Conservation (phyloP, 2,797 vertebrate species). For the Poecilia picta region DNA sequence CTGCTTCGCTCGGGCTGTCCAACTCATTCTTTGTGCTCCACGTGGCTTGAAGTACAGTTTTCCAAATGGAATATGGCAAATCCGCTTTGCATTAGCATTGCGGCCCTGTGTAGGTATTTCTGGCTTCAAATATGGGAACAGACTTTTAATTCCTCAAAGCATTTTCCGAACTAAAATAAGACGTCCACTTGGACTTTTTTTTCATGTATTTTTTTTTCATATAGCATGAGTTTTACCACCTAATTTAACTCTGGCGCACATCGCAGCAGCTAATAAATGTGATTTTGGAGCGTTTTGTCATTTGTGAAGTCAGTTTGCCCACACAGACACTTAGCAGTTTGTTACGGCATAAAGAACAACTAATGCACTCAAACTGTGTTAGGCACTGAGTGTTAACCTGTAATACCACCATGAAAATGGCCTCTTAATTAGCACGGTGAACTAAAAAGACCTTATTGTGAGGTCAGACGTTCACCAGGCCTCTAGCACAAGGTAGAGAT, state of each 20-base stretch:
- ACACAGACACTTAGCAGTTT: slow-evolving; percentile 60
- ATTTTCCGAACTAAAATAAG: neutral
- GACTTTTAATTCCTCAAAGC: neutral
- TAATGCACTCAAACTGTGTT: slow-evolving; percentile 49
- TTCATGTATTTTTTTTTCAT: neutral
- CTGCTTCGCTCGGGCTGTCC: slow-evolving; percentile 41
- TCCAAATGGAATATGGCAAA: slow-evolving; percentile 10
- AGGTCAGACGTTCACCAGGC: slow-evolving; percentile 46
- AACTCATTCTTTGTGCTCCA: slow-evolving; percentile 33
- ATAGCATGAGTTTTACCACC: neutral
- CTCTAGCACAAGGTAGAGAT: slow-evolving; percentile 21
- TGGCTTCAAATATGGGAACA: neutral
- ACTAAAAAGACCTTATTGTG: slow-evolving; percentile 54
- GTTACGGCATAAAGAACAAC: slow-evolving; percentile 47
- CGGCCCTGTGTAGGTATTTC: slow-evolving; percentile 1
- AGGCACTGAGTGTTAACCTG: slow-evolving; percentile 49
- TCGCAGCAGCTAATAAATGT: slow-evolving; percentile 3
- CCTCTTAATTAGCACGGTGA: slow-evolving; percentile 65
- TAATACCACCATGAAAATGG: slow-evolving; percentile 53
- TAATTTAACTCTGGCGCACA: neutral
- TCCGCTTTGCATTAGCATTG: neutral
- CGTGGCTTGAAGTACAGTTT: slow-evolving; percentile 40
- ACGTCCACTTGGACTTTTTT: neutral
- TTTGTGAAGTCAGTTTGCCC: slow-evolving; percentile 37
- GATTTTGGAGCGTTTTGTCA: neutral